A percentile compares a stretch with the other conserved stretches of the same genome.
These are phyloP conservation scores for Trichopria drosophilae DNA, from an alignment of 2,888 invertebrate genomes.

Conservation along the genomic window DNA sequence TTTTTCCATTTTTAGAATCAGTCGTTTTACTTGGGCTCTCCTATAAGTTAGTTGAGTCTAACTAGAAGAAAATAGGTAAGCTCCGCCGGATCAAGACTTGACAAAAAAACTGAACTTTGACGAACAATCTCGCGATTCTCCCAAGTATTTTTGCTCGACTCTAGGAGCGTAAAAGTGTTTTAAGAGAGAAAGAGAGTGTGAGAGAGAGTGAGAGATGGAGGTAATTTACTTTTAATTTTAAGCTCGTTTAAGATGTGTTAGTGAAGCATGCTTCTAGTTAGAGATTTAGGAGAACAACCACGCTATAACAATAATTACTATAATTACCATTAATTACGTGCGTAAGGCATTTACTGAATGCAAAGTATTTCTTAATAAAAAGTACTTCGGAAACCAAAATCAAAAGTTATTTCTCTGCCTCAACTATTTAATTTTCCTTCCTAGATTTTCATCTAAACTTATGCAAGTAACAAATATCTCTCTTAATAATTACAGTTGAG, in stretches of 20 bases:
- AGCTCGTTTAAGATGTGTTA: conserved; percentile 58
- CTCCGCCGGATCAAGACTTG: too few relatives aligned
- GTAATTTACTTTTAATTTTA: conserved; percentile 57
- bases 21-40: too few relatives aligned
- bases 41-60: too few relatives aligned
- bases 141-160: conserved; percentile 31
- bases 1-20: too few relatives aligned
- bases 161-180: conserved; percentile 25
- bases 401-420: too few relatives aligned
- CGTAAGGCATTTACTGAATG: conserved; percentile 59
- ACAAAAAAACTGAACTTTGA: too few relatives aligned
- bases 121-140: conserved; percentile 28
- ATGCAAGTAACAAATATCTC: too few relatives aligned
- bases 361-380: conserved; percentile 60
- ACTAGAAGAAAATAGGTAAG: too few relatives aligned
- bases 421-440: background rate
- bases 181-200: conserved; percentile 19
- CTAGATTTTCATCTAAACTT: background rate
- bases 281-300: conserved; percentile 52
- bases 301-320: conserved; percentile 59
- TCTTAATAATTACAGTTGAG: background rate
- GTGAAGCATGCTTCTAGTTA: conserved; percentile 58
- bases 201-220: conserved; percentile 33
- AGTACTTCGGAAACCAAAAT: conserved; percentile 53
- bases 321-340: conserved; percentile 56